Evolutionary conservation across 2,797 vertebrate genomes (phyloP).

Genomic region (Darevskia nairensis): DNA sequence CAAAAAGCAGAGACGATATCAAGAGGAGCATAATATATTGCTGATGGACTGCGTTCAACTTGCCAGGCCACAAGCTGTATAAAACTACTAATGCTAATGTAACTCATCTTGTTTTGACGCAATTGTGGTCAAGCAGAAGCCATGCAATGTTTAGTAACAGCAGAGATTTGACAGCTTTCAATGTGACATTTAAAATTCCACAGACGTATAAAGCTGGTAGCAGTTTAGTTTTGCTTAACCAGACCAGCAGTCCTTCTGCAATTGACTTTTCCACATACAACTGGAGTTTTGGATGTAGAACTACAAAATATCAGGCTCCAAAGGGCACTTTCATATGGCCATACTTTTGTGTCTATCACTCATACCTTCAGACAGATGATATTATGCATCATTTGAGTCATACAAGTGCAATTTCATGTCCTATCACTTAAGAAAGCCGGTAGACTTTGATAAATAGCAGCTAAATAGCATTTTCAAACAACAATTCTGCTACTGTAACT

Average conservation of each 20-base stretch:
- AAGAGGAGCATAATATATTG: not conserved
- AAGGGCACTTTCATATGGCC: not conserved
- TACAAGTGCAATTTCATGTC: too few species aligned
- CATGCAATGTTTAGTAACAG: not conserved
- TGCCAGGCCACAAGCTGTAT: not conserved
- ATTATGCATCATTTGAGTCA: too few species aligned
- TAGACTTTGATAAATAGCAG: too few species aligned
- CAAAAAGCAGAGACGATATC: not conserved
- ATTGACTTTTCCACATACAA: conserved; percentile 7
- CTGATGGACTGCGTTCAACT: not conserved
- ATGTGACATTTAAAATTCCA: not conserved
- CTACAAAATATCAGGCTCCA: conserved; percentile 23
- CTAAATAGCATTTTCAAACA: not conserved
- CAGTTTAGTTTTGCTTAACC: not conserved
- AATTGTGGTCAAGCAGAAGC: conserved; percentile 14
- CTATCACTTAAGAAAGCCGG: not conserved
- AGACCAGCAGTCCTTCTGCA: too few species aligned
- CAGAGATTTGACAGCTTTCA: conserved; percentile 1
- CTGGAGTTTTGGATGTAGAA: not conserved
- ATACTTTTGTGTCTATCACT: too few species aligned
- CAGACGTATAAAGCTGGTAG: conserved; percentile 9
- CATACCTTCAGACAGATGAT: too few species aligned
- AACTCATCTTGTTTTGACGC: not conserved
- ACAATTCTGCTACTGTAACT: too few species aligned
- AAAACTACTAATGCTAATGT: not conserved